Evolutionary conservation across 2,113 vertebrate genomes (phyloP), one percentile per base, ranked within the genome.

Genomic region (Neogobius melanostomus): DNA sequence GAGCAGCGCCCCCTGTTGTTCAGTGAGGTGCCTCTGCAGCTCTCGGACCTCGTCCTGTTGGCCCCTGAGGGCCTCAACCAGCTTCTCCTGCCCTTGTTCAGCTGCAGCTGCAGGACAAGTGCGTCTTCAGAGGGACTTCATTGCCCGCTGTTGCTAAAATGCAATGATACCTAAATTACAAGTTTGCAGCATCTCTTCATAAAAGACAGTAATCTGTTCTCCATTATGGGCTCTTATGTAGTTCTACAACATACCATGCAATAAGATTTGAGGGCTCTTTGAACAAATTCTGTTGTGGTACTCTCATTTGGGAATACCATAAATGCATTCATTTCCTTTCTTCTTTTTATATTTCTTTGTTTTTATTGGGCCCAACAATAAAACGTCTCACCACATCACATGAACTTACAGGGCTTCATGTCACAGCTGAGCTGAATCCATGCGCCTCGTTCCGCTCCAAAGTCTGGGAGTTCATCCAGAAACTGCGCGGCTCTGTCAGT

Each of bases 391-490:
- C 21, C 54, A 12, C 21, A 36, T 28, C 11, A 6, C 61, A 21
- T 14, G 28, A 62, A 65, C 80, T 83, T 74, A 96, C 94, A 94
- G 93, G 94, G 90, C 82, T 92, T 95, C 75, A 95, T 92, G 83
- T 96, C 93, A 76, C 94, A 96, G 47, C 89, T 90, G 77, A 97
- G 83, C 87, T 95, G 94, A 69, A 95, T 91, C 8, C 91, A 92
- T 1, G 91, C 91, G 6, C 91, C 91, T 10, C 90, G 83, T 59
- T 95, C 93, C 2, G 93, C 66, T 1, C 79, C 91, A 74, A 91
- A 74, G 7, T 93, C 92, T 6, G 89, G 83, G 48, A 90, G 73
- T 63, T 95, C 94, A 7, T 90, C 92, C 36, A 93, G 85, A 83
- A 91, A 94, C 17, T 95, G 94, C 0, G 94, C 93, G 0, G 93